Conservation (phyloP, 2,888 invertebrate genomes). For the Rhingia rostrata region DNA sequence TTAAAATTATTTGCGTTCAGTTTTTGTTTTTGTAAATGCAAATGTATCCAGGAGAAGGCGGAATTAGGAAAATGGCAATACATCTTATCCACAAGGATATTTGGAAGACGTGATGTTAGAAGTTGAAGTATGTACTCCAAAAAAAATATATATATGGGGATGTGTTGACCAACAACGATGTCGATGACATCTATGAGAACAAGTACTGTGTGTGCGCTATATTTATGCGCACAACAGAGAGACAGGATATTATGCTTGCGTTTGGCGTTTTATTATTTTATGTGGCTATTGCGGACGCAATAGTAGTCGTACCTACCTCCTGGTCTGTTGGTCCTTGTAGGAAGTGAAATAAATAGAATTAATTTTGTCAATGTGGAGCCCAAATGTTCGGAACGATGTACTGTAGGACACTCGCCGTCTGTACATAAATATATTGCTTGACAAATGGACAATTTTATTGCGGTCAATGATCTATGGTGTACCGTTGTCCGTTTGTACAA, state of each 20-base stretch:
- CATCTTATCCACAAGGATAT: slow-evolving; percentile 37
- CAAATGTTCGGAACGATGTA: slow-evolving; percentile 12
- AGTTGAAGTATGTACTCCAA: not conserved
- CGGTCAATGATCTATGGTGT: slow-evolving; percentile 52
- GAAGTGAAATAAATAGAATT: slow-evolving; percentile 43
- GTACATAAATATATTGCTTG: slow-evolving; percentile 50
- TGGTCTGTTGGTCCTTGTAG: slow-evolving; percentile 6
- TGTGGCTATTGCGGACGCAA: slow-evolving; percentile 28
- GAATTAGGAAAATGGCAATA: slow-evolving; percentile 23
- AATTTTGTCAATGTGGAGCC: slow-evolving; percentile 43
- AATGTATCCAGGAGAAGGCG: slow-evolving; percentile 18
- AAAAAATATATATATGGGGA: not conserved
- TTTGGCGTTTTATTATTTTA: slow-evolving; percentile 37
- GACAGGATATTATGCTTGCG: slow-evolving; percentile 16
- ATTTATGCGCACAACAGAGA: slow-evolving; percentile 16
- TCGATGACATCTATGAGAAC: slow-evolving; percentile 47
- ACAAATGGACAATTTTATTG: slow-evolving; percentile 54
- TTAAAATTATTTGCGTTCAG: slow-evolving; percentile 46
- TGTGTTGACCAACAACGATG: slow-evolving; percentile 31
- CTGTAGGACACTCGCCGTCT: slow-evolving; percentile 20
- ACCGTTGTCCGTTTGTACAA: slow-evolving; percentile 21
- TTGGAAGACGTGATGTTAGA: slow-evolving; percentile 57
- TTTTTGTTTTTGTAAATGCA: slow-evolving; percentile 57
- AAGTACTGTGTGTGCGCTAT: slow-evolving; percentile 29
- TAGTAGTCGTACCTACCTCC: not conserved